These are phyloP conservation scores for Salminus brasiliensis DNA, from an alignment of 2,113 vertebrate species.

Conservation along the genomic window DNA sequence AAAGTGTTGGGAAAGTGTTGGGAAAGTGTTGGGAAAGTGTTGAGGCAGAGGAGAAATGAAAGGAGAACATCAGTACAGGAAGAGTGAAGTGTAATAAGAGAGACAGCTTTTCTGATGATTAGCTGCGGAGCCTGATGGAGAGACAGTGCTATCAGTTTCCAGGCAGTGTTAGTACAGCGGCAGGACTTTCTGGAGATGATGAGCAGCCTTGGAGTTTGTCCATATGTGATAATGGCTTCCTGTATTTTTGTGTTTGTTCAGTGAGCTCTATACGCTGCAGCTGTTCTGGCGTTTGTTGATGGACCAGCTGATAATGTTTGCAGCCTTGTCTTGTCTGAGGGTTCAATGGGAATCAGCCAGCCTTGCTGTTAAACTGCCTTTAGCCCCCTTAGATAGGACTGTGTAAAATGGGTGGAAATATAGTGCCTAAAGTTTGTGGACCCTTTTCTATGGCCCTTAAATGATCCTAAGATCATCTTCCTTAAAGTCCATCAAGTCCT, in stretches of 20 bases:
- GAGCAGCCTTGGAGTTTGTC: not conserved
- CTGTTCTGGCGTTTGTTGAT: not conserved
- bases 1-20: not conserved
- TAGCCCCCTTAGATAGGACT: no score
- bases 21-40: not conserved
- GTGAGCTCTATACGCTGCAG: not conserved
- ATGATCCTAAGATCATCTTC: no score
- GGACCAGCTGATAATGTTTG: not conserved
- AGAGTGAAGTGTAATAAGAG: not conserved
- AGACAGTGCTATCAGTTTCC: not conserved
- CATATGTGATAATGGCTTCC: not conserved
- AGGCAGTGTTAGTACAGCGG: not conserved
- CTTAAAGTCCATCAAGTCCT: no score
- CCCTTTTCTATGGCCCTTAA: no score
- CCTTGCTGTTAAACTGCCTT: no score
- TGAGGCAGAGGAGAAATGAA: not conserved
- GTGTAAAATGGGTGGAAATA: no score
- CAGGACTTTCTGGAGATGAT: not conserved
- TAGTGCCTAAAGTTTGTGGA: no score
- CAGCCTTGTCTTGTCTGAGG: not conserved
- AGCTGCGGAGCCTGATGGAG: not conserved
- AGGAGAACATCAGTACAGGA: not conserved
- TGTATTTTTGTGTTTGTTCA: not conserved
- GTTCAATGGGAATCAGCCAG: not conserved
- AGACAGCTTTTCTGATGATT: not conserved